Evolutionary conservation across 2,113 vertebrate genomes (phyloP), one percentile per base, ranked within the genome.

Genomic region (Hydrolagus affinis): DNA sequence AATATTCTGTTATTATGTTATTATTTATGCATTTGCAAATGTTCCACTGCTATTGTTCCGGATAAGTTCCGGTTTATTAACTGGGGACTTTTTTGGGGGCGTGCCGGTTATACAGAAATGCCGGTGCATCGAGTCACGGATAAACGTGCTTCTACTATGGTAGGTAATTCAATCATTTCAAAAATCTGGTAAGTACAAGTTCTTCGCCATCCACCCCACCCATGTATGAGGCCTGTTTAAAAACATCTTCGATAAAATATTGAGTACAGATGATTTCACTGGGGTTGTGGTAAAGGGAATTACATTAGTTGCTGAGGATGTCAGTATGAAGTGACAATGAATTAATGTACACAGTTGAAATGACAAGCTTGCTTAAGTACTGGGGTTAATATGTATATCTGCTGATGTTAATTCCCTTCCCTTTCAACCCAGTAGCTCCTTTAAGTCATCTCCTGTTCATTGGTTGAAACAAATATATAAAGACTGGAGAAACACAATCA

Each of bases 321-420:
- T 64, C 25, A 68, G 62, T 66, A 8, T 66, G 17, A 32, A 12
- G 25, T 6, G 44, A 28, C 12, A 23, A 8, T 83, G 25, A 66
- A 83, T 83, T 83, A 83, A 30, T 11, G 62, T 62, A 83, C 21
- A 14, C 9, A 23, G 25, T 83, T 83, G 78, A 83, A 66, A 32
- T 83, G 64, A 66, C 23, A 66, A 83, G n/a, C 0, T 80, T 15
- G 4, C 23, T 17, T 57, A 78, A 57, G 7, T 15, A 64, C 78
- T 15, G 17, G 25, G 78, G 15, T 66, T 66, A 32, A 83, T 66
- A 83, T 30, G 32, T 66, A 7, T 30, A 64, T 62, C 77, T 64
- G 64, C 1, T 32, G 17, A 83, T 11, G 17, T 68, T 30, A n/a
- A 83, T 83, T 83, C 28, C 64, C 30, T 17, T 66, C 17, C 9